Conservation (phyloP, 2,797 vertebrate species). For the Alca torda region DNA sequence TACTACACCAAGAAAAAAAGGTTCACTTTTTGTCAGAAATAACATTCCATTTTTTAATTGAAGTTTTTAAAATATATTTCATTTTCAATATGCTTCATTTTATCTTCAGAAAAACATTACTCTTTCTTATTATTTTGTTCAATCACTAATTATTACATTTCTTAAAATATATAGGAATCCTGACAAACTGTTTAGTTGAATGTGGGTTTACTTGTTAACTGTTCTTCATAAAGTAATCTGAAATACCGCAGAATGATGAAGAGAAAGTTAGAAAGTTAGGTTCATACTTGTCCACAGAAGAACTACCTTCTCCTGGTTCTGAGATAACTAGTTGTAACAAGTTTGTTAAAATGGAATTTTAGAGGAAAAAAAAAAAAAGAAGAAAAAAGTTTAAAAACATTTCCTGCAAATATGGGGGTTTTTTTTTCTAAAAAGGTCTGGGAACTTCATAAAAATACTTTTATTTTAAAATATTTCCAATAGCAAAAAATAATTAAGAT, state of each 20-base stretch:
- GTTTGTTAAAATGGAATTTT: not conserved
- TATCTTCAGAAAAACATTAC: not conserved
- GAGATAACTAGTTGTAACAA: not conserved
- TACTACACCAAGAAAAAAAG: not conserved
- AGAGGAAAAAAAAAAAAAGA: not conserved
- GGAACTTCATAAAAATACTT: not conserved
- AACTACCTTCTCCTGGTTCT: not conserved
- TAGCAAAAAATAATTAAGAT: not conserved
- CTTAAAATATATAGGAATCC: not conserved
- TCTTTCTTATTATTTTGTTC: not conserved
- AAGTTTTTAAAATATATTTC: not conserved
- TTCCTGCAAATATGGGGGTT: not conserved
- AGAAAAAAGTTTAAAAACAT: not conserved
- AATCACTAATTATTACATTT: not conserved
- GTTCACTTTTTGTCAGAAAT: not conserved
- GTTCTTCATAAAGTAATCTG: not conserved
- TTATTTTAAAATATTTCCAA: not conserved
- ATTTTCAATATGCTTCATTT: not conserved
- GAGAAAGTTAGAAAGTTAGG: not conserved
- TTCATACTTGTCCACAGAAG: not conserved
- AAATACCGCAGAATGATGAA: not conserved
- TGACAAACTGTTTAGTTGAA: not conserved
- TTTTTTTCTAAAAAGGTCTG: not conserved
- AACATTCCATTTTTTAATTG: not conserved
- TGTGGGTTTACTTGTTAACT: not conserved